Evolutionary conservation across 1,140 invertebrate genomes (phyloP), one percentile per base, ranked within the genome.

Genomic region (Atopsyche davidsoni): DNA sequence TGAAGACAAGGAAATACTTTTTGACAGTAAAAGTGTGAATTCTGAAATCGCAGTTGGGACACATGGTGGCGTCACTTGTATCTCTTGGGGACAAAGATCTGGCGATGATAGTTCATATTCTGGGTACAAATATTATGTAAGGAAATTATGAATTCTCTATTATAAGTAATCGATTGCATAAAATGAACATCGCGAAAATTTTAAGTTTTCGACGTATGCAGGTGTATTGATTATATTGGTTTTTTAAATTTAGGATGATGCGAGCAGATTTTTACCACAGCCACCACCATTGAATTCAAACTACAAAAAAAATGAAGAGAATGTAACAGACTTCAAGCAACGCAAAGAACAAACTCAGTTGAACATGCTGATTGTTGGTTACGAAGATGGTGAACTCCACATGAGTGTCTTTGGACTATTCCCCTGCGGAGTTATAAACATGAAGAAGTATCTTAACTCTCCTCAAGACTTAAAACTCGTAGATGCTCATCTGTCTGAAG

Each of bases 341-440:
- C 68, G 73, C 2, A 76, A 78, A 59, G 79, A 84, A 34, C 86
- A 87, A 59, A 80, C 72, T 24, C 76, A 82, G 24, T 70, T 90
- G 3, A 90, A 86, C 67, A 77, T 92, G 57, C 67, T 93, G n/a
- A 64, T 91, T 46, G 75, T 92, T 45, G 89, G 87, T 19, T 85
- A 85, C 62, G 77, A 80, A 35, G 75, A 76, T 63, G 86, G 88
- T 1, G 75, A 78, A 51, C 70, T 94, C 10, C 75, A 83, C 58
- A 73, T 94, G 55, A 84, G 83, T 64, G 80, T 91, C 1, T 91
- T 91, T 73, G 92, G 92, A 17, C 80, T 89, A 58, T 87, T 91
- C 63, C 82, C 84, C 11, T 85, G 85, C 64, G 86, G 85, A 3
- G 76, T 75, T 32, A 77, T 92, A 31, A 71, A 83, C 62, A 57